phyloP scores from a whole-genome alignment of 1,140 invertebrate species.

The Drosophila quadrilineata region DNA sequence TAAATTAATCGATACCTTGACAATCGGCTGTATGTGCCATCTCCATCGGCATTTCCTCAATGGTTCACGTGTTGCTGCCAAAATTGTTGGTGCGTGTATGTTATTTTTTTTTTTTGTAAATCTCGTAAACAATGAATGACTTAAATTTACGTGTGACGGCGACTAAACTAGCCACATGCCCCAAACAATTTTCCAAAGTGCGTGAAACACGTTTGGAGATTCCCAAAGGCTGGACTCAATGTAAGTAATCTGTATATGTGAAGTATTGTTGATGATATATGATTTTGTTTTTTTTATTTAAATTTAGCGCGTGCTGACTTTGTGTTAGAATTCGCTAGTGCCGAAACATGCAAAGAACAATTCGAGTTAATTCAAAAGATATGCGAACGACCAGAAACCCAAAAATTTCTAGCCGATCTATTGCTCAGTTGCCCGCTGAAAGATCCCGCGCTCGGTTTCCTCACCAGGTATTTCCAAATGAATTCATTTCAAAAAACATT shows the following conservation, averaged over 20 bases:
- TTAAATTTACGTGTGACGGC: conserved; percentile 51
- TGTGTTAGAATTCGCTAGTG: conserved; percentile 29
- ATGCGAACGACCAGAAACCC: not conserved
- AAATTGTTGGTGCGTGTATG: not conserved
- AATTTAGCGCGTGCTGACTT: conserved; percentile 12
- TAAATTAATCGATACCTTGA: too few species aligned
- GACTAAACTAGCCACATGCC: conserved; percentile 45
- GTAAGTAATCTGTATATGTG: conserved; percentile 25
- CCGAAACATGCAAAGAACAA: conserved; percentile 31
- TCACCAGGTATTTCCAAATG: conserved; percentile 56
- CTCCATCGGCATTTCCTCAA: too few species aligned
- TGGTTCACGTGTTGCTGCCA: too few species aligned
- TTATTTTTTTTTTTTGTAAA: not conserved
- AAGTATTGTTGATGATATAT: not conserved
- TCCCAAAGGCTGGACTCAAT: conserved; percentile 30
- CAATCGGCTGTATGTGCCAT: too few species aligned
- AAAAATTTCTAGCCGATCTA: conserved; percentile 45
- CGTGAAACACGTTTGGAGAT: conserved; percentile 25
- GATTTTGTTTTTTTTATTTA: not conserved
- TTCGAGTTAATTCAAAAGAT: conserved; percentile 18
- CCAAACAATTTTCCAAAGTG: conserved; percentile 42
- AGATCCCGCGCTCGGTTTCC: conserved; percentile 48
- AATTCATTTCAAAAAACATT: too few species aligned
- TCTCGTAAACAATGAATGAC: conserved; percentile 49
- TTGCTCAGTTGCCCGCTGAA: conserved; percentile 45